A percentile compares a stretch with the other conserved stretches of the same genome.
Conservation (phyloP, 2,113 vertebrate species). For the Microcebus murinus region DNA sequence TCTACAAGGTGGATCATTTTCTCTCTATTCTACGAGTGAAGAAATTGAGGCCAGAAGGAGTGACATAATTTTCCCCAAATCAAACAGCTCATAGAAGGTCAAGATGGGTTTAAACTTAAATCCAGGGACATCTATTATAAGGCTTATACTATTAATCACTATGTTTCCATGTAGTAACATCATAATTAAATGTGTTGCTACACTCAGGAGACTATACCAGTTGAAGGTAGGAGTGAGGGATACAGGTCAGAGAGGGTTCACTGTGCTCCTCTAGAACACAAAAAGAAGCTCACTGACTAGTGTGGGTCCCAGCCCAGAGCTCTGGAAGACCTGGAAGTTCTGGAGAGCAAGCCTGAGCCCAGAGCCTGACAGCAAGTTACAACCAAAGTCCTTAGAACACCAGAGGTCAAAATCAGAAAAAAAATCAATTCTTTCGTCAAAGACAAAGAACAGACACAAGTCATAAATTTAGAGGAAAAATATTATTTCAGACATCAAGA, state of each 20-base stretch:
- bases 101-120: not conserved
- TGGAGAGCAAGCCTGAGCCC: not conserved
- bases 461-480: not conserved
- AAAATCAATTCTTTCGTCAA: not conserved
- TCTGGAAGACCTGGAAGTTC: fast-evolving
- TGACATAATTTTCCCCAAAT: not conserved
- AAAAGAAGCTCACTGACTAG: not conserved
- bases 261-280: not conserved
- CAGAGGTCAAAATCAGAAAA: not conserved
- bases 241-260: not conserved
- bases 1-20: not conserved
- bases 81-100: not conserved
- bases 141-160: not conserved
- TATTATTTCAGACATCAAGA: not conserved
- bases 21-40: not conserved
- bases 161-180: not conserved
- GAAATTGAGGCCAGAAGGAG: not conserved
- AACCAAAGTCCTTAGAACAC: not conserved
- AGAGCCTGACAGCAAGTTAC: not conserved
- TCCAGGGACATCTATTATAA: not conserved
- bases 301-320: fast-evolving
- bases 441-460: not conserved
- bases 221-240: fast-evolving
- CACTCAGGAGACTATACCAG: not conserved
- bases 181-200: not conserved